A percentile compares a stretch with the other conserved stretches of the same genome.
These are phyloP conservation scores for Eubasilissa regina DNA, from an alignment of 1,140 invertebrate species.

Conservation along the genomic window DNA sequence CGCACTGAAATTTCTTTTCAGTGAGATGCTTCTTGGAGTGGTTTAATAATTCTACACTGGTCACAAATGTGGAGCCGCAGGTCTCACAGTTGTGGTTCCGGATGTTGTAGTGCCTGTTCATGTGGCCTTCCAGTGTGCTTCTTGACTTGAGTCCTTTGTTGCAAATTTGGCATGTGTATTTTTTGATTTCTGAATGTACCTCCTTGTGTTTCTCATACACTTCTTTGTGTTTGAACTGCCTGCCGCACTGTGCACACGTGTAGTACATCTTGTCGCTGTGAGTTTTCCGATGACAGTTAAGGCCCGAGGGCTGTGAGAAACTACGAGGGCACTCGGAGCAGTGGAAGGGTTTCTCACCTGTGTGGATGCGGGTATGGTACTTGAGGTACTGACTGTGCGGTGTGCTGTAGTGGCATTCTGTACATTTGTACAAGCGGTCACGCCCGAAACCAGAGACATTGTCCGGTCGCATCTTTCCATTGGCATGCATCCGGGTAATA, in stretches of 20 bases:
- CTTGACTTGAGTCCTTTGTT: constrained; percentile 66
- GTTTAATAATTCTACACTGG: constrained; percentile 66
- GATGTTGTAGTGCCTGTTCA: constrained; percentile 68
- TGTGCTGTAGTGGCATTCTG: constrained; percentile 66
- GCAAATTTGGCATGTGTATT: constrained; percentile 65
- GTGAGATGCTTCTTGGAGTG: constrained; percentile 68
- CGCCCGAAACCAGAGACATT: constrained; percentile 66
- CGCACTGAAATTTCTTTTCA: constrained; percentile 72
- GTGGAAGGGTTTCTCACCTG: constrained; percentile 70
- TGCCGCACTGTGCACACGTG: constrained; percentile 76
- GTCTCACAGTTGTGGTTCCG: constrained; percentile 69
- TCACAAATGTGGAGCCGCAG: constrained; percentile 69
- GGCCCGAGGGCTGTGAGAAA: constrained; percentile 72
- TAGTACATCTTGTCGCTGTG: constrained; percentile 70
- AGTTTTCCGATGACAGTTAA: constrained; percentile 69
- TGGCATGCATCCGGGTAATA: background rate
- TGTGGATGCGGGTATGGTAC: constrained; percentile 71
- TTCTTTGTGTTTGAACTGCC: constrained; percentile 74
- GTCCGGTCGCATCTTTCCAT: constrained; percentile 51
- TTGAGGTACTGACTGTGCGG: constrained; percentile 68
- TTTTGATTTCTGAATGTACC: constrained; percentile 66
- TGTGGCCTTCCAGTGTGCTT: constrained; percentile 66
- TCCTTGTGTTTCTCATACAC: constrained; percentile 66
- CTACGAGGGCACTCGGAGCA: constrained; percentile 74
- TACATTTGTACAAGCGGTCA: constrained; percentile 65